Evolutionary conservation across 2,797 vertebrate genomes (phyloP), one percentile per base, ranked within the genome.

Genomic region (Ciconia nigra): DNA sequence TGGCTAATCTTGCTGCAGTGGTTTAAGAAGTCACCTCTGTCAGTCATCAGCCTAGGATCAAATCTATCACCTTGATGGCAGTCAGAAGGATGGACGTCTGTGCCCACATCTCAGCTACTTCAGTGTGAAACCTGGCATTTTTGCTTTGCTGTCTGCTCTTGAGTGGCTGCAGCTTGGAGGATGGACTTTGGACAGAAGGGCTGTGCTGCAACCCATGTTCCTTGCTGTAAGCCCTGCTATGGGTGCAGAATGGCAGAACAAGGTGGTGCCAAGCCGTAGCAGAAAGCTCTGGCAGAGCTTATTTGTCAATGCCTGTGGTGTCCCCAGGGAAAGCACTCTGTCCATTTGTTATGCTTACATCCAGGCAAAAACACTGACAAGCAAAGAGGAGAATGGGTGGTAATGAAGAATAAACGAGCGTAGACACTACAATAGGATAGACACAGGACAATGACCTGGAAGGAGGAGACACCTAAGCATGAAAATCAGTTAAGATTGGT

Each of bases 21-120:
- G 21, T 74, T 90, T 72, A 52, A 71, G 72, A 80, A 87, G 55
- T 87, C 89, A 73, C 67, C 63, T 85, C 81, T 83, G 86, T 85
- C 89, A 83, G 7, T 74, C 87, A 59, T 6, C 63, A 57, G 74
- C 31, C 55, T 63, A 21, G 18, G 59, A 85, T 84, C 55, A 85
- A 79, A 49, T 63, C 71, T 35, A 2, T 77, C 25, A 26, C n/a
- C 47, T 70, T 9, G 0, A 22, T 7, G 62, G 17, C 47, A 82
- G 54, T 47, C 55, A 62, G 55, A 4, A 44, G 81, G 89, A 67
- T 29, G 70, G 66, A 55, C 82, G 49, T 8, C 35, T 39, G 33
- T 55, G 62, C 39, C 28, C 26, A 41, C 28, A 62, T 28, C 61
- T 62, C 39, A 20, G 61, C 39, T 62, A 29, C 59, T 20, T 41